These are phyloP conservation scores for Leptinotarsa defecta DNA, from an alignment of 1,140 invertebrate genomes.

Conservation along the genomic window DNA sequence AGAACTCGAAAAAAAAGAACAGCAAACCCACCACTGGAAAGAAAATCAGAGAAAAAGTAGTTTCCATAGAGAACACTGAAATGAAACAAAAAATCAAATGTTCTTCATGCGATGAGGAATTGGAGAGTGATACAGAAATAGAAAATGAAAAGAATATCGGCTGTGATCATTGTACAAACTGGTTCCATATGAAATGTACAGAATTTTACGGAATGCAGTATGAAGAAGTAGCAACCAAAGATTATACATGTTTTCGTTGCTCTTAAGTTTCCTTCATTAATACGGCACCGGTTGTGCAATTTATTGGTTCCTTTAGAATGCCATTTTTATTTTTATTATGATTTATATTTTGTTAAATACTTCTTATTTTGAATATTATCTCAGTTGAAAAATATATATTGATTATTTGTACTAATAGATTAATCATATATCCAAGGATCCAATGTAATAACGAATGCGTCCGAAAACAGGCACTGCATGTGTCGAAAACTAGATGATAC, in stretches of 20 bases:
- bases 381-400: no score
- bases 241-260: slow-evolving; percentile 2
- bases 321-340: no score
- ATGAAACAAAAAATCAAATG: slow-evolving; percentile 16
- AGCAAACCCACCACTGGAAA: background rate
- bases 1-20: background rate
- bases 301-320: no score
- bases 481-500: no score
- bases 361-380: no score
- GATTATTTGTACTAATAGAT: no score
- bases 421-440: no score
- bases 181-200: slow-evolving; percentile 13
- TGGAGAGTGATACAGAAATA: slow-evolving; percentile 5
- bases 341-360: no score
- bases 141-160: slow-evolving; percentile 1
- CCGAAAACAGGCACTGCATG: no score
- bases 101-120: slow-evolving; percentile 5
- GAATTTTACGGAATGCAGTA: background rate
- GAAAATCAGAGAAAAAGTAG: background rate
- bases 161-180: background rate
- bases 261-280: background rate
- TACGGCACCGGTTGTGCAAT: no score
- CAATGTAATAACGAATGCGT: no score
- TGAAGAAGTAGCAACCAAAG: background rate
- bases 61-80: background rate